Base-by-base conservation (phyloP, 2,113 vertebrate species). In the Eretmochelys imbricata region DNA sequence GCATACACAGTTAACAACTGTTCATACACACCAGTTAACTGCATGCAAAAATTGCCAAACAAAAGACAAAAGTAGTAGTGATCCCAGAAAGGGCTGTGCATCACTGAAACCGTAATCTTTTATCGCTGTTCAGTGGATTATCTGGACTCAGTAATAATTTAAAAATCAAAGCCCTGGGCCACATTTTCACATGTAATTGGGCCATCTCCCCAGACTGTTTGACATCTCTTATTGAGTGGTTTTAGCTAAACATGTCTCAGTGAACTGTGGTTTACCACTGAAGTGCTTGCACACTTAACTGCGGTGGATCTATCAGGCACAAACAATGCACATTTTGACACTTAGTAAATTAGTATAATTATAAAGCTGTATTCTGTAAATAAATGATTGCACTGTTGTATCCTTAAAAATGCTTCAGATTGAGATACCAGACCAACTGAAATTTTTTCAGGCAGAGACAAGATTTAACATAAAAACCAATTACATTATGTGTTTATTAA, bases 361-460 rank as follows among this genome's bases (percentile, higher is more conserved):
- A n/a, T 9, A 82, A n/a, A 69, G 76, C 50, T 55, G 0, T 2
- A 50, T 76, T 86, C 59, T 38, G n/a, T 53, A 29, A 38, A 57
- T 16, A 38, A 24, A 5, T 51, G 35, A 80, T 16, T 51, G 76
- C n/a, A n/a, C 29, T 59, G 79, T 22, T 38, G 42, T 3, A 5
- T 6, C 50, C 5, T 86, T 82, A 65, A 82, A 42, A 4, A 35
- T 17, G 6, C 16, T 38, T 22, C 12, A 17, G 27, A 86, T 55
- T 22, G 83, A 1, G 0, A 49, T 46, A 76, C 3, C 8, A 81
- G 29, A 80, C 79, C 35, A n/a, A 88, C 6, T 0, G 0, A 96
- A 48, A 88, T 3, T n/a, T 20, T 17, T 42, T 53, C 29, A 81
- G 49, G 3, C 27, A 51, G 79, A 80, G 16, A 49, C 12, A 93